phyloP scores from a whole-genome alignment of 92 coral and sea anemone species.

The Blastomussa wellsi region DNA sequence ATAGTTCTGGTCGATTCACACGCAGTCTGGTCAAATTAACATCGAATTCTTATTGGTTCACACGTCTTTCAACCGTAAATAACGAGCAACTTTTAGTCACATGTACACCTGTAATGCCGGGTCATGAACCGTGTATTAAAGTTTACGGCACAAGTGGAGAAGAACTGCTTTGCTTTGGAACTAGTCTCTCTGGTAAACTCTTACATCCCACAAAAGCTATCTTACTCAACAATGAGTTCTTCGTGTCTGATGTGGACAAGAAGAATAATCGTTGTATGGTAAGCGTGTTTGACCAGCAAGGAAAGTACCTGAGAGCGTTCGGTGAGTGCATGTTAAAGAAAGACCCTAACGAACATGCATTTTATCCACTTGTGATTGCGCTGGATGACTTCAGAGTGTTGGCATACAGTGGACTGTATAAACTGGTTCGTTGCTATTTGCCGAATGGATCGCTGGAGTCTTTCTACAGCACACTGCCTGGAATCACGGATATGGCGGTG shows the following conservation, averaged over 20 bases:
- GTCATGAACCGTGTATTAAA: constrained; percentile 75
- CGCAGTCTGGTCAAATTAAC: constrained; percentile 59
- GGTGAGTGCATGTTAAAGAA: constrained; percentile 79
- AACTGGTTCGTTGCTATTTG: constrained; percentile 69
- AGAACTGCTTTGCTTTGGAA: constrained; percentile 70
- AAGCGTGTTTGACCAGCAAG: constrained; percentile 70
- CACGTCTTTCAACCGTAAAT: constrained; percentile 46
- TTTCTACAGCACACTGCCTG: constrained; percentile 65
- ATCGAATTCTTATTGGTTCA: constrained; percentile 73
- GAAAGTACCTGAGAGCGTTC: constrained; percentile 66
- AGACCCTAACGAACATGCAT: constrained; percentile 59
- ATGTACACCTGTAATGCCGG: constrained; percentile 69
- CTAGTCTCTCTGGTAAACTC: constrained; percentile 68
- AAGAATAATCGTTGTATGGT: constrained; percentile 73
- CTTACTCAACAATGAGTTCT: constrained; percentile 60
- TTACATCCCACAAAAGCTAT: constrained; percentile 68
- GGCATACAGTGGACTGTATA: constrained; percentile 71
- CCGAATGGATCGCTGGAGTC: constrained; percentile 65
- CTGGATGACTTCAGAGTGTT: constrained; percentile 50
- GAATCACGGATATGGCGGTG: constrained; percentile 69
- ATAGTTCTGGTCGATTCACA: constrained; percentile 64
- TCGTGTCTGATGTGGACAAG: constrained; percentile 82
- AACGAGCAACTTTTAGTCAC: constrained; percentile 63
- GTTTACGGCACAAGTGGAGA: constrained; percentile 70
- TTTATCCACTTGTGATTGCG: constrained; percentile 73